Evolutionary conservation across 2,888 invertebrate genomes (phyloP).

Genomic region (Cremastinae sp.): DNA sequence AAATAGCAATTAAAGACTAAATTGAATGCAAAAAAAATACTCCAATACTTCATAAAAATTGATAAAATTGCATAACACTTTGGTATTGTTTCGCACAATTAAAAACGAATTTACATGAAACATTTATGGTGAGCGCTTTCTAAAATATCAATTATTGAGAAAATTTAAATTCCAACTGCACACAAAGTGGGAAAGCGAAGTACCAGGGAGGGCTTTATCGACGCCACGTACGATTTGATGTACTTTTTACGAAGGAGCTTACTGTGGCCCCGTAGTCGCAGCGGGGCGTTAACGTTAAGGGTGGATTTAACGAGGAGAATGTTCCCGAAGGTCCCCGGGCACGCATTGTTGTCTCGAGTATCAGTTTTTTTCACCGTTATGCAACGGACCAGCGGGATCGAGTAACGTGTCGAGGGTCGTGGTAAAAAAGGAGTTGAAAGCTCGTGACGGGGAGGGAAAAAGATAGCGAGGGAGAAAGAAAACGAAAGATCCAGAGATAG

Average conservation of each 20-base stretch:
- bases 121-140: not conserved
- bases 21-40: too few relatives aligned
- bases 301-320: not conserved
- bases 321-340: slow-evolving; percentile 4
- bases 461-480: too few relatives aligned
- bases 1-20: too few relatives aligned
- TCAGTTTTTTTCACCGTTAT: slow-evolving; percentile 34
- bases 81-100: too few relatives aligned
- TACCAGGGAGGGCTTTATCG: too few relatives aligned
- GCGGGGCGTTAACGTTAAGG: not conserved
- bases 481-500: too few relatives aligned
- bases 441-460: too few relatives aligned
- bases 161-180: not conserved
- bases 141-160: not conserved
- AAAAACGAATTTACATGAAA: not conserved
- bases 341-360: slow-evolving; percentile 33
- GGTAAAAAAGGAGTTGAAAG: slow-evolving; percentile 41
- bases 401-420: slow-evolving; percentile 25
- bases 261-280: too few relatives aligned
- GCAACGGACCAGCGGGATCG: slow-evolving; percentile 26
- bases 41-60: too few relatives aligned
- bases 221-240: too few relatives aligned
- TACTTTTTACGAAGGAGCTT: too few relatives aligned
- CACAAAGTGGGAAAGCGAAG: not conserved
- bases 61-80: too few relatives aligned